These are phyloP conservation scores for Selene dorsalis DNA, from an alignment of 2,797 vertebrate genomes.

Conservation along the genomic window DNA sequence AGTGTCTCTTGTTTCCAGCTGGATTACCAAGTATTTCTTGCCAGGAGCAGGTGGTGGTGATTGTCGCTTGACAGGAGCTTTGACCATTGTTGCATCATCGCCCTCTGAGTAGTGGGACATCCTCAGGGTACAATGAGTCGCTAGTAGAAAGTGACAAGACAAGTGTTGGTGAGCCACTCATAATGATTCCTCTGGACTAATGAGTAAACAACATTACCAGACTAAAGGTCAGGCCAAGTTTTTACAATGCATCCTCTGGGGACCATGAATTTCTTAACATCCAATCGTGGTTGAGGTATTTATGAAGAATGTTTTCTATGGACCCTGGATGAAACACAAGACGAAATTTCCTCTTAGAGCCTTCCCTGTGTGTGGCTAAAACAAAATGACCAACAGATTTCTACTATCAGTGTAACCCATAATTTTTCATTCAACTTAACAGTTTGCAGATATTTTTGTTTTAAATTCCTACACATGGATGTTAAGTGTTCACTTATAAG, in stretches of 20 bases:
- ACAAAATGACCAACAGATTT: background rate
- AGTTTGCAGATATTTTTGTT: background rate
- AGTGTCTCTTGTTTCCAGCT: background rate
- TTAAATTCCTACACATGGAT: background rate
- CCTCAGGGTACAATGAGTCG: too few relatives aligned
- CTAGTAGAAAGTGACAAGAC: too few relatives aligned
- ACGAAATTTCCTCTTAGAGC: background rate
- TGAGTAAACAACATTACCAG: too few relatives aligned
- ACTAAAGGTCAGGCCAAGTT: background rate
- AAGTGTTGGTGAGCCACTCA: too few relatives aligned
- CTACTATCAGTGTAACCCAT: too few relatives aligned
- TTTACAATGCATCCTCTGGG: background rate
- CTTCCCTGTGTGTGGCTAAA: background rate
- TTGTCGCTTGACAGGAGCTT: too few relatives aligned
- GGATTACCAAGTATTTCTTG: background rate
- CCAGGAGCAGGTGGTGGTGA: too few relatives aligned
- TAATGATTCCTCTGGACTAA: too few relatives aligned
- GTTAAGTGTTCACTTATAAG: background rate
- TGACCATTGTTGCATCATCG: too few relatives aligned
- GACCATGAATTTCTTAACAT: background rate
- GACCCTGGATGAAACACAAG: background rate
- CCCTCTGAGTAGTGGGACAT: too few relatives aligned
- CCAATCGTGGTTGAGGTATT: background rate
- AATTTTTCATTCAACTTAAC: background rate
- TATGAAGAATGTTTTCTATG: background rate